Evolutionary conservation across 2,113 vertebrate genomes (phyloP).

Genomic region (Dascyllus trimaculatus): DNA sequence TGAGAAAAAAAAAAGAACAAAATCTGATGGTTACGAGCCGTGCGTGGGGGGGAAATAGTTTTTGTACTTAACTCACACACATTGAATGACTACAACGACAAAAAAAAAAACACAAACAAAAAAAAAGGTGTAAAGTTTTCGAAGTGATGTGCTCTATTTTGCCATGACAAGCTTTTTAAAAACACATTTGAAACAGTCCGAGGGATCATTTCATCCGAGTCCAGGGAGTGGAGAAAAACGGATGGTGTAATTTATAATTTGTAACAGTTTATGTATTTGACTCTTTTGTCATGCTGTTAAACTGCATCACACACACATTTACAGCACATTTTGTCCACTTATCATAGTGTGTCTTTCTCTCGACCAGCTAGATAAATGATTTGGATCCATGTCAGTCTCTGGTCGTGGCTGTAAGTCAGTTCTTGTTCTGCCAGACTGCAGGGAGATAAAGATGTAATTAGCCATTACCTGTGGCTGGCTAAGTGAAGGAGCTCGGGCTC

Average conservation of each 20-base stretch:
- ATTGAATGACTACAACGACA: slow-evolving; percentile 60
- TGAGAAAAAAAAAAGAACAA: slow-evolving; percentile 75
- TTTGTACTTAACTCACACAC: slow-evolving; percentile 84
- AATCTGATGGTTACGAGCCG: slow-evolving; percentile 72
- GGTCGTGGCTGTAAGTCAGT: slow-evolving; percentile 59
- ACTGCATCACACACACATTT: slow-evolving; percentile 67
- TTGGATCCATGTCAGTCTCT: slow-evolving; percentile 64
- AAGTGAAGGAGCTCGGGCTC: slow-evolving; percentile 72
- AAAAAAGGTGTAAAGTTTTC: slow-evolving; percentile 78
- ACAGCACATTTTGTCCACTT: slow-evolving; percentile 58
- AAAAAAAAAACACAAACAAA: slow-evolving; percentile 24
- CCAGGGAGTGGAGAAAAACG: slow-evolving; percentile 70
- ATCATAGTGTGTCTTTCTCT: slow-evolving; percentile 56
- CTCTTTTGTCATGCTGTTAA: slow-evolving; percentile 68
- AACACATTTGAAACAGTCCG: slow-evolving; percentile 66
- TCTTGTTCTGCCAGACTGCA: slow-evolving; percentile 68
- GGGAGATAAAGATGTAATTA: slow-evolving; percentile 85
- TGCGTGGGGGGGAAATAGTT: slow-evolving; percentile 66
- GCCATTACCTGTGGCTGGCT: slow-evolving; percentile 76
- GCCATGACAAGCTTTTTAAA: slow-evolving; percentile 85
- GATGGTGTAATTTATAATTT: slow-evolving; percentile 81
- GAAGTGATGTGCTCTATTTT: slow-evolving; percentile 86
- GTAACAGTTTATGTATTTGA: slow-evolving; percentile 64
- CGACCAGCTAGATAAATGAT: slow-evolving; percentile 70
- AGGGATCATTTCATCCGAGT: slow-evolving; percentile 62